Conservation (phyloP, 2,113 vertebrate genomes). For the Chamaetylas fuelleborni region DNA sequence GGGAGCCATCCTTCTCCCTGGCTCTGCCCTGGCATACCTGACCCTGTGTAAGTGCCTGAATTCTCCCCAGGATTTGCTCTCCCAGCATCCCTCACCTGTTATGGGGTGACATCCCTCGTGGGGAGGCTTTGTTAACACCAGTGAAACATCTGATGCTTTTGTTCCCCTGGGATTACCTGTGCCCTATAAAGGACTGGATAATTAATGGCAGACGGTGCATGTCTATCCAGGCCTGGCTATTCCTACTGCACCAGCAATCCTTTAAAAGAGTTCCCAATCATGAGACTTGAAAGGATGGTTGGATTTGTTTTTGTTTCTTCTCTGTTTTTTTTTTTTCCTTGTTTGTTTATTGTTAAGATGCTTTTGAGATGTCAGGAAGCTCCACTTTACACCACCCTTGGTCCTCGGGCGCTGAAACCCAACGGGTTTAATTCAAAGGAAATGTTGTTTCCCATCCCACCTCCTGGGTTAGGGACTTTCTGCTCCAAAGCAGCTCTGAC, state of each 20-base stretch:
- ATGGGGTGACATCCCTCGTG: accelerated
- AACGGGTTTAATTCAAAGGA: background rate
- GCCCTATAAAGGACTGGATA: background rate
- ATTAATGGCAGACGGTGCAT: accelerated
- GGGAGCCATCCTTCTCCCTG: background rate
- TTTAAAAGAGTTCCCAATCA: background rate
- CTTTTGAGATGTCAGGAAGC: background rate
- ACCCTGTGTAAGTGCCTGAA: background rate
- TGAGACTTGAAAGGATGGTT: background rate
- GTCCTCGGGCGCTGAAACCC: background rate
- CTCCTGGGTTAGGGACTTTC: constrained; percentile 1
- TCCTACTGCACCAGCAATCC: background rate
- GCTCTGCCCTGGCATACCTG: background rate
- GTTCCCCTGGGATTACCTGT: background rate
- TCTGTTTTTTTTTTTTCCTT: background rate
- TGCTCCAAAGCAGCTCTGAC: background rate
- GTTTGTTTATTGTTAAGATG: background rate
- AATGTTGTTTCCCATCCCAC: background rate
- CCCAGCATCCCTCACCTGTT: background rate
- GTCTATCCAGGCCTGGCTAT: background rate
- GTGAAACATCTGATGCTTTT: background rate
- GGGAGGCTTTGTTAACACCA: background rate
- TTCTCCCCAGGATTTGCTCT: background rate
- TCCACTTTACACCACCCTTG: background rate
- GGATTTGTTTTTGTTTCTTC: background rate